Evolutionary conservation across 2,797 vertebrate species (phyloP), one percentile per base, ranked within the genome.

Genomic region (Rhabdomys pumilio): DNA sequence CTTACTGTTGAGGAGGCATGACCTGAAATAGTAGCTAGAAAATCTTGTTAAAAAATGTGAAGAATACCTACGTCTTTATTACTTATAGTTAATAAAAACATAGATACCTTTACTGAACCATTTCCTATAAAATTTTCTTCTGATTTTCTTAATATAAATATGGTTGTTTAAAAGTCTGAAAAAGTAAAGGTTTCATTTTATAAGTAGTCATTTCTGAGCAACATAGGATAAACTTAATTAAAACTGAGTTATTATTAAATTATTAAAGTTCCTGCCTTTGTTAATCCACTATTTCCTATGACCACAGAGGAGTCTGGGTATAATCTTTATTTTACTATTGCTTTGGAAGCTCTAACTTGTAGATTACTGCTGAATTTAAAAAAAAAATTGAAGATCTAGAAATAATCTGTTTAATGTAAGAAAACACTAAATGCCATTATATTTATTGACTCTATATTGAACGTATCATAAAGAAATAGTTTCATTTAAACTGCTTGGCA

Each of bases 131-230:
- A 38, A 63, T 9, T 57, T 81, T 63, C 12, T 34, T 17, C 61
- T 93, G 26, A 34, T 72, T 79, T 84, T 89, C 29, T 53, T 79
- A 1, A 82, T 73, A 38, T 92, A 15, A 72, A 79, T 26, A 41
- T 87, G 5, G 0, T 72, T 93, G 15, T 38, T 90, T 53, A 88
- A 84, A 96, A 93, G 29, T 47, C 31, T 80, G 3, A 86, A 83
- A 83, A 96, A 82, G 14, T 61, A 77, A 80, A 65, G 47, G 15
- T 67, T 79, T 94, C 41, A 76, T 76, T 91, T 88, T 84, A 63
- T 86, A 92, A 89, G 13, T 86, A 73, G 83, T 6, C 5, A 10
- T 94, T 91, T 93, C 19, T 93, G 12, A 90, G n/a, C 22, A 53
- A 61, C 44, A 69, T 6, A 90, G 63, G 73, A 75, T 88, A 91